These are phyloP conservation scores for Magallana gigas DNA, from an alignment of 1,140 invertebrate genomes.

Conservation along the genomic window DNA sequence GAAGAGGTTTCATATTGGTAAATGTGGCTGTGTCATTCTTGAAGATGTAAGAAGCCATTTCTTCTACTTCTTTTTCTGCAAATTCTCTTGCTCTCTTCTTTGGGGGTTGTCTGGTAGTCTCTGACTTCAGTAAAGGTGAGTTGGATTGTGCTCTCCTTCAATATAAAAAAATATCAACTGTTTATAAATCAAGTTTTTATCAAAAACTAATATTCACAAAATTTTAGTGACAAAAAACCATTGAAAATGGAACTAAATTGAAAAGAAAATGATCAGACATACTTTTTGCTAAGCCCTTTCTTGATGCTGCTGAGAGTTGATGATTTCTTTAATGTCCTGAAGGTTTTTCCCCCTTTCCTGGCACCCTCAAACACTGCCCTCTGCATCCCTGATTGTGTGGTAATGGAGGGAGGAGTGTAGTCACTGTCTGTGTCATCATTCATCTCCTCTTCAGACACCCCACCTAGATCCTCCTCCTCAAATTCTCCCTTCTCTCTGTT, in stretches of 20 bases:
- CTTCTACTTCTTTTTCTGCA: conserved; percentile 47
- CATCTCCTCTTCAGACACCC: conserved; percentile 31
- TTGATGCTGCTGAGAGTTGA: not conserved
- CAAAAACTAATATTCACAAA: not conserved
- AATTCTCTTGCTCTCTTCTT: conserved; percentile 74
- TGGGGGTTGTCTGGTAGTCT: conserved; percentile 70
- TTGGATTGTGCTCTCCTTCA: conserved; percentile 27
- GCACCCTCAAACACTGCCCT: conserved; percentile 37
- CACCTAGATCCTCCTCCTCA: not conserved
- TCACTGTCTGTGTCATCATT: conserved; percentile 42
- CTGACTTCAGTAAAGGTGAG: conserved; percentile 42
- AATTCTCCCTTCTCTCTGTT: not conserved
- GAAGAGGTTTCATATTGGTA: not conserved
- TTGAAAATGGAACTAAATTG: not conserved
- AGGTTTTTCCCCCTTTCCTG: conserved; percentile 25
- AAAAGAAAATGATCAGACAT: not conserved
- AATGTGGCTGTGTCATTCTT: conserved; percentile 21
- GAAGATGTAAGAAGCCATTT: conserved; percentile 26
- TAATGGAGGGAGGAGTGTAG: conserved; percentile 36
- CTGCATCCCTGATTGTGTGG: conserved; percentile 43
- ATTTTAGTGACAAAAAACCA: not conserved
- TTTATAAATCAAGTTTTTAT: not conserved
- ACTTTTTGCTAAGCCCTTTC: conserved; percentile 38
- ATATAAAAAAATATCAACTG: not conserved
- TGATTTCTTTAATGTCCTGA: conserved; percentile 41